Evolutionary conservation across 1,140 invertebrate species (phyloP), one percentile per base, ranked within the genome.

Genomic region (Leptopilina boulardi): DNA sequence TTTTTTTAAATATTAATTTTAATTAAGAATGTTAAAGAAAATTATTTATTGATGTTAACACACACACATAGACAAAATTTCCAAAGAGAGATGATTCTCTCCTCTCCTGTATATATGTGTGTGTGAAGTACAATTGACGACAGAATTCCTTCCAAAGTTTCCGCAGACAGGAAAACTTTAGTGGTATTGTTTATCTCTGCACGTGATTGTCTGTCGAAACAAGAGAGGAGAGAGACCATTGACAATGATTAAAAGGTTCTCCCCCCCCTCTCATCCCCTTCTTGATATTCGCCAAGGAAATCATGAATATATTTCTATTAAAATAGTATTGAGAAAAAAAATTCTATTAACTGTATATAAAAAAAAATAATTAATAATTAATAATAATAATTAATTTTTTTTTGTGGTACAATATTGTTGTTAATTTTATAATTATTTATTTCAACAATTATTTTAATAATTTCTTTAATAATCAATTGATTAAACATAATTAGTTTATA

Each of bases 41-140:
- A 54, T 54, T 54, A 18, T 2, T 0, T n/a, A n/a, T n/a, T 18
- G 0, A 54, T 54, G 18, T n/a, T 34, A 70, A 9, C 30, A 15
- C n/a, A 19, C 10, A 18, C 13, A 66, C n/a, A n/a, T n/a, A 66
- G 56, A 66, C 26, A 15, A 13, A 30, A 30, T 10, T 13, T 9
- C 1, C 23, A 21, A 30, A 21, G 8, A 66, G 21, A 66, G 51
- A 56, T 18, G 51, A 56, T 11, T 21, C 19, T 23, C 51, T 51
- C 71, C 72, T 77, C 59, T 71, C 72, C 59, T 70, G 73, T 72
- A n/a, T n/a, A n/a, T n/a, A n/a, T 74, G 19, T 44, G 54, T 13
- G 56, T 66, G 56, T 66, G 56, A 30, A 66, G 56, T 79, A 81
- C 77, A 83, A 81, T 81, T 80, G 41, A 47, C 73, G 75, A 71